These are phyloP conservation scores for Rhamnusium bicolor DNA, from an alignment of 2,888 invertebrate species.

Conservation along the genomic window DNA sequence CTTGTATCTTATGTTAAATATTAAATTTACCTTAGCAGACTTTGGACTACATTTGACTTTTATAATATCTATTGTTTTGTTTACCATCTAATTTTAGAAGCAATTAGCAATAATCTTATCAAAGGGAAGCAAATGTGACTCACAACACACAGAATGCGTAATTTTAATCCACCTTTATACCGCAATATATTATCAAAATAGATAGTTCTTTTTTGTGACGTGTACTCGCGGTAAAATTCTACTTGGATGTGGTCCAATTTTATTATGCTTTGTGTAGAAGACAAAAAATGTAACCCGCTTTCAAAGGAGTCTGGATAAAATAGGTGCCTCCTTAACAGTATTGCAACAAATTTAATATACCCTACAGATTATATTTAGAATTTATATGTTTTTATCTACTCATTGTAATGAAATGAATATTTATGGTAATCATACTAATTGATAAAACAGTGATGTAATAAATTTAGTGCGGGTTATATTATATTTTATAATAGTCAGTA, in stretches of 20 bases:
- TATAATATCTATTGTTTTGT: constrained; percentile 7
- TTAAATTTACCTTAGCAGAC: not conserved
- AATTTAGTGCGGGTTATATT: too few species aligned
- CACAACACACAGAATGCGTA: constrained; percentile 46
- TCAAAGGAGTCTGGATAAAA: constrained; percentile 49
- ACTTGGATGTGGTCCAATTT: constrained; percentile 56
- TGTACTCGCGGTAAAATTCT: constrained; percentile 40
- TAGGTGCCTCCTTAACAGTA: constrained; percentile 47
- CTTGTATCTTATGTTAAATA: constrained; percentile 14
- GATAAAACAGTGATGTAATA: too few species aligned
- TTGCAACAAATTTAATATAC: constrained; percentile 35
- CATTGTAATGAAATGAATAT: not conserved
- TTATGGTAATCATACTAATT: too few species aligned
- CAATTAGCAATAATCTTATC: constrained; percentile 48
- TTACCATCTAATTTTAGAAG: constrained; percentile 32
- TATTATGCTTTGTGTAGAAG: constrained; percentile 45
- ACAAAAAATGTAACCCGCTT: constrained; percentile 40
- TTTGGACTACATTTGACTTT: not conserved
- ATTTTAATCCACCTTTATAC: constrained; percentile 39
- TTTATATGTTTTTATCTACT: not conserved
- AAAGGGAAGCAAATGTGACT: constrained; percentile 47
- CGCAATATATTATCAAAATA: constrained; percentile 36
- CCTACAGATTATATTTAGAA: too few species aligned
- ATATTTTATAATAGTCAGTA: too few species aligned
- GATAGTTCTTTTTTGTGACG: constrained; percentile 35